phyloP scores from a whole-genome alignment of 2,797 vertebrate species.

The Ceyx erithaca region DNA sequence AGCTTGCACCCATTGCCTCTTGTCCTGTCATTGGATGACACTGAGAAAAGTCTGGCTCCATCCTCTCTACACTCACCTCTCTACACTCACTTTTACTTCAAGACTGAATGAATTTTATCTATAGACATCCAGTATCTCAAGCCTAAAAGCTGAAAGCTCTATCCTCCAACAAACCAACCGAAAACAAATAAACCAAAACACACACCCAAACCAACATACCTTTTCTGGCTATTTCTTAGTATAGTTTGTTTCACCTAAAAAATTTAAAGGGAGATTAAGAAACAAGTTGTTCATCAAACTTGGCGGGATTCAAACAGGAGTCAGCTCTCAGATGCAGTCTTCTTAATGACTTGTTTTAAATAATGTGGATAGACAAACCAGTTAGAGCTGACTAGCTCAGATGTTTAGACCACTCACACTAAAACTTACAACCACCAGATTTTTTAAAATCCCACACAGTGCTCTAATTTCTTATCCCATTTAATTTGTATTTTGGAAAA shows the following conservation, averaged over 20 bases:
- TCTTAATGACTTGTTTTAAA: neutral
- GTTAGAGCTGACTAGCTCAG: neutral
- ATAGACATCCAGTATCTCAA: neutral
- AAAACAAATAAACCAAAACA: neutral
- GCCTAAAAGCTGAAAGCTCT: neutral
- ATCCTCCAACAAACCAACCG: neutral
- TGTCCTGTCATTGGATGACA: too few species aligned
- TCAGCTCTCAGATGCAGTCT: neutral
- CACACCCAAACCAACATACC: neutral
- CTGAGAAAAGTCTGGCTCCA: too few species aligned
- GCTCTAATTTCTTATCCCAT: neutral
- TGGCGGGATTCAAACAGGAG: neutral
- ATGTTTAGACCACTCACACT: neutral
- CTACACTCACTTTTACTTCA: neutral
- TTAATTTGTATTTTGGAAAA: neutral
- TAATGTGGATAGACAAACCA: neutral
- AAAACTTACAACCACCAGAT: neutral
- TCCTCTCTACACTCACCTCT: too few species aligned
- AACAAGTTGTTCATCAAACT: neutral
- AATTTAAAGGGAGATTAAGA: neutral
- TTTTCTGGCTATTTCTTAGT: neutral
- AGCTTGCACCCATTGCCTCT: too few species aligned
- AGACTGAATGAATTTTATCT: neutral
- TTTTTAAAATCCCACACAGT: neutral
- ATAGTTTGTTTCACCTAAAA: neutral